Conservation (phyloP, 2,113 vertebrate species). For the Antigone vipio region DNA sequence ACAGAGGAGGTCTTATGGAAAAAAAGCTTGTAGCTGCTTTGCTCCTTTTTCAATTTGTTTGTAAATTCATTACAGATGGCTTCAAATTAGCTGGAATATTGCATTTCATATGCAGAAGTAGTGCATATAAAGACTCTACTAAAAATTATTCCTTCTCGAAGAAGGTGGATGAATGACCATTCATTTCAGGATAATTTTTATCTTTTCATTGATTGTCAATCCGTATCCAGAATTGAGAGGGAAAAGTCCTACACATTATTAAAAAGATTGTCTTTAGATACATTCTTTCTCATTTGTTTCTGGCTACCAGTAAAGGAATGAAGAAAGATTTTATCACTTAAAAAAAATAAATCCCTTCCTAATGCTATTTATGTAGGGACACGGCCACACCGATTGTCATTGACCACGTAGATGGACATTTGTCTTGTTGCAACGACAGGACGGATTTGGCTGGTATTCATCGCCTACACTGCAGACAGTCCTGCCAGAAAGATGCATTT, state of each 20-base stretch:
- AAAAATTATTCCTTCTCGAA: neutral
- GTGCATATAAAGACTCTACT: neutral
- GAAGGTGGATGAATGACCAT: neutral
- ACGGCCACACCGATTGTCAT: neutral
- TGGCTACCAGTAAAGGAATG: neutral
- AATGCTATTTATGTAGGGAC: neutral
- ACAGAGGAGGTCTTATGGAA: neutral
- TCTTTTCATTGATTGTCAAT: neutral
- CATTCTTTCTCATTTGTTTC: neutral
- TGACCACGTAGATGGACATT: neutral
- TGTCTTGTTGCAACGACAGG: neutral
- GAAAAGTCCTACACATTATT: neutral
- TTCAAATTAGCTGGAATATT: neutral
- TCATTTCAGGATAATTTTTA: neutral
- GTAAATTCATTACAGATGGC: neutral
- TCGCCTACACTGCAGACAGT: neutral
- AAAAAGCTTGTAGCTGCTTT: neutral
- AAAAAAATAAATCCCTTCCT: neutral
- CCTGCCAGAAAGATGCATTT: neutral
- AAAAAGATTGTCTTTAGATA: neutral
- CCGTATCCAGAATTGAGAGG: neutral
- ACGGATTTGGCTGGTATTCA: neutral
- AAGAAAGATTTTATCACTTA: neutral
- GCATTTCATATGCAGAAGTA: neutral
- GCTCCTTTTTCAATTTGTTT: neutral